Evolutionary conservation across 2,888 invertebrate species (phyloP), one percentile per base, ranked within the genome.

Genomic region (Antitype chi): DNA sequence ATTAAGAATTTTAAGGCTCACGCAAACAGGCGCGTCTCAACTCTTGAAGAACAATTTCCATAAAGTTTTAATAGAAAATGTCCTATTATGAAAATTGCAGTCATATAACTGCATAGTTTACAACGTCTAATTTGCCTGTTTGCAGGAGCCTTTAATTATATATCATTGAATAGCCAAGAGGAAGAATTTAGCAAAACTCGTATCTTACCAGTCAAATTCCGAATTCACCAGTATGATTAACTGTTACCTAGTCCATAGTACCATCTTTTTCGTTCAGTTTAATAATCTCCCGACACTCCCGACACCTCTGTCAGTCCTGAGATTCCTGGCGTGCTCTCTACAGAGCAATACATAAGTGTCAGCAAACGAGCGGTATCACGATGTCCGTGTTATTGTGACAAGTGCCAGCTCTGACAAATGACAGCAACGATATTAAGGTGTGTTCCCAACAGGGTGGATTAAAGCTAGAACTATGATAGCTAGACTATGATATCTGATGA

Each of bases 281-380:
- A 57, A 83, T 70, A 66, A 67, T 80, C 32, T 49, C 15, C 32
- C 28, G 74, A 73, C 47, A 57, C 47, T 47, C 74, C 9, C 17
- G 69, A 60, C 64, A 76, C 64, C 59, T 7, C 70, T 59, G 84
- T 53, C 79, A 68, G 74, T 20, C 8, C 77, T 49, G 15, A 74
- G 81, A 85, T 80, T 63, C 82, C 52, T n/a, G 28, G 55, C 66
- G 62, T 23, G 69, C 43, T 74, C 57, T 67, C 57, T 55, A n/a
- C 76, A 53, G 57, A 64, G 78, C 78, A 81, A 86, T 88, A 81
- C 70, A 62, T 78, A 78, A 81, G 67, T 81, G 85, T 87, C 85
- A 81, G 73, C 38, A 60, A 52, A 74, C 66, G 38, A 73, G 73
- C 11, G 49, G 53, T 70, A 63, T 78, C 77, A 60, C 77, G 66